Conservation (phyloP, 2,888 invertebrate species). For the Tetropium fuscum region DNA sequence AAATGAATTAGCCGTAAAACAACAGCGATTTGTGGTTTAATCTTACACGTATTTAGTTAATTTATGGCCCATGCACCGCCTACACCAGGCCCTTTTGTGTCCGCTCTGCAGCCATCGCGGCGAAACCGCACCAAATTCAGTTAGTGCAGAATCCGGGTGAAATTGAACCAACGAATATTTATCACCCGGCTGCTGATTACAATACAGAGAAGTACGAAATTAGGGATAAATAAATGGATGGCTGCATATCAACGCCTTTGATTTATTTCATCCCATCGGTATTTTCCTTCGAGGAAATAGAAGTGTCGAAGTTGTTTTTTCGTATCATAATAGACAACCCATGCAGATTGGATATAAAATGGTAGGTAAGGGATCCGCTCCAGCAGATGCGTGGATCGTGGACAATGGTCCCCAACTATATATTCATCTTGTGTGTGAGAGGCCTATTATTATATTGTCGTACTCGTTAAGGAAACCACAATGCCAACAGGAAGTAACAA, state of each 20-base stretch:
- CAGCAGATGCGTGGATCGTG: no score
- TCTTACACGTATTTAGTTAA: conserved; percentile 66
- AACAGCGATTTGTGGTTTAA: conserved; percentile 67
- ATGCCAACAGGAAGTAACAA: no score
- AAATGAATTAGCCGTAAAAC: conserved; percentile 67
- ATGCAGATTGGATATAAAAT: no score
- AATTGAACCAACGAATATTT: conserved; percentile 35
- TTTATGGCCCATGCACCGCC: conserved; percentile 62
- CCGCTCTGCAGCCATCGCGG: conserved; percentile 36
- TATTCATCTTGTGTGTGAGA: no score
- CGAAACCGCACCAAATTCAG: conserved; percentile 50
- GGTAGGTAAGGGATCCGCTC: no score
- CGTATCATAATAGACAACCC: no score
- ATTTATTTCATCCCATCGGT: conserved; percentile 33
- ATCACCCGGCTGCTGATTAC: conserved; percentile 35
- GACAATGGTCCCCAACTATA: no score
- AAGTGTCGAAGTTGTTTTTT: no score
- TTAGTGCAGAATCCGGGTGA: conserved; percentile 38
- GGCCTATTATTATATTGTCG: no score
- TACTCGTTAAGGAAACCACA: no score
- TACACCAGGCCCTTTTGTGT: conserved; percentile 49
- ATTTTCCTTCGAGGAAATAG: no score
- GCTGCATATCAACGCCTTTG: conserved; percentile 34
- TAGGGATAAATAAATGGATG: conserved; percentile 33
- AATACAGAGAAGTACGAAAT: conserved; percentile 31